phyloP scores from a whole-genome alignment of 2,888 invertebrate species.

The Watsonalla binaria region DNA sequence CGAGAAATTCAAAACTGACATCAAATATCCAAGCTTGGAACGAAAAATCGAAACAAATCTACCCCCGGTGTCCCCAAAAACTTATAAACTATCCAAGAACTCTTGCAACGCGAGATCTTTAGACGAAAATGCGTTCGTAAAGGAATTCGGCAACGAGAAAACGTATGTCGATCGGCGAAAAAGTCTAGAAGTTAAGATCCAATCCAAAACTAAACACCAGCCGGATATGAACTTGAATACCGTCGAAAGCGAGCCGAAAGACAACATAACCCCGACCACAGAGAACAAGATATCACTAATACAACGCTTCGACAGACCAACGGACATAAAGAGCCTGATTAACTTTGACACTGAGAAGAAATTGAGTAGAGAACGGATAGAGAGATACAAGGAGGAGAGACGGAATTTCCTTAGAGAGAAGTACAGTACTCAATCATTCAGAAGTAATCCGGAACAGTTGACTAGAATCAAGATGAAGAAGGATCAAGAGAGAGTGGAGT shows the following conservation, averaged over 20 bases:
- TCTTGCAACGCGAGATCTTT: conserved; percentile 82
- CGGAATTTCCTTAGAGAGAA: conserved; percentile 90
- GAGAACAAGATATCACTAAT: conserved; percentile 81
- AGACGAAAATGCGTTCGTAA: conserved; percentile 85
- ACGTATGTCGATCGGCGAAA: conserved; percentile 70
- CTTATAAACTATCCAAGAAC: conserved; percentile 77
- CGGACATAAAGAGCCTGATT: conserved; percentile 54
- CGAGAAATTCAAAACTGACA: conserved; percentile 66
- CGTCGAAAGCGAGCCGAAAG: conserved; percentile 41
- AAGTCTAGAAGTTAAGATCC: conserved; percentile 81
- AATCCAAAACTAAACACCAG: conserved; percentile 77
- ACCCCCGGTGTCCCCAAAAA: conserved; percentile 80
- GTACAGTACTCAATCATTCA: conserved; percentile 89
- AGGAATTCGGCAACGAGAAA: conserved; percentile 79
- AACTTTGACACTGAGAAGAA: conserved; percentile 75
- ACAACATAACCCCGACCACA: conserved; percentile 77
- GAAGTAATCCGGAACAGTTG: conserved; percentile 79
- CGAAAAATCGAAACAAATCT: conserved; percentile 53
- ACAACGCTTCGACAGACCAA: conserved; percentile 64
- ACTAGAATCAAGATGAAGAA: conserved; percentile 64
- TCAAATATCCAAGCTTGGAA: conserved; percentile 59
- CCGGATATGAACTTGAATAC: conserved; percentile 66
- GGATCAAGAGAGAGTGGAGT: conserved; percentile 39
- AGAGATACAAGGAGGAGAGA: conserved; percentile 94
- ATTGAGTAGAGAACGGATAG: conserved; percentile 88